A percentile compares a stretch with the other conserved stretches of the same genome.
Conservation (phyloP, 2,797 vertebrate species). For the Gobio occitaniae region DNA sequence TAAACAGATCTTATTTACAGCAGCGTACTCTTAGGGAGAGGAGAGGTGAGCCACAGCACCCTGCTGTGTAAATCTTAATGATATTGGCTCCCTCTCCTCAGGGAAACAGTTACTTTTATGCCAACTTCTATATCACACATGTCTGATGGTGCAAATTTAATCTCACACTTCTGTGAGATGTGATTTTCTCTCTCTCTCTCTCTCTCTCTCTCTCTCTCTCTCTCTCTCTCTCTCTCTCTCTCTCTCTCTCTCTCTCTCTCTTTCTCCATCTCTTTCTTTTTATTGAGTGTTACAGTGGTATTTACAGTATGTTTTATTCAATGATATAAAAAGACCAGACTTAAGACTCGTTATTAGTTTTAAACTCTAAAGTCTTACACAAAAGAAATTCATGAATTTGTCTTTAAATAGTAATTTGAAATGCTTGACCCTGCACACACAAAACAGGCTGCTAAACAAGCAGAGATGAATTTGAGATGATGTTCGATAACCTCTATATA, state of each 20-base stretch:
- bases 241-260: slow-evolving; percentile 49
- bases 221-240: slow-evolving; percentile 52
- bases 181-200: slow-evolving; percentile 58
- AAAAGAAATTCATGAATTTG: neutral
- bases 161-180: slow-evolving; percentile 66
- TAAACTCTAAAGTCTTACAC: neutral
- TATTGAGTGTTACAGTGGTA: slow-evolving; percentile 41
- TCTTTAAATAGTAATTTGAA: neutral
- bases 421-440: neutral
- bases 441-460: neutral
- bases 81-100: slow-evolving; percentile 70
- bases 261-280: slow-evolving; percentile 50
- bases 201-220: slow-evolving; percentile 46
- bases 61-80: slow-evolving; percentile 73
- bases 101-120: slow-evolving; percentile 66
- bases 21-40: slow-evolving; percentile 18
- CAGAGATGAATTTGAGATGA: neutral
- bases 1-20: slow-evolving; percentile 46
- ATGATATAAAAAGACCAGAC: slow-evolving; percentile 25
- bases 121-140: slow-evolving; percentile 70
- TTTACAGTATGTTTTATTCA: slow-evolving; percentile 28
- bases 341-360: slow-evolving; percentile 1
- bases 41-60: slow-evolving; percentile 66
- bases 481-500: neutral
- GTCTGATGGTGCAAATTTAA: slow-evolving; percentile 71